Evolutionary conservation across 64 coral and sea anemone genomes (phyloP).

Genomic region (Dendronephthya gigantea): DNA sequence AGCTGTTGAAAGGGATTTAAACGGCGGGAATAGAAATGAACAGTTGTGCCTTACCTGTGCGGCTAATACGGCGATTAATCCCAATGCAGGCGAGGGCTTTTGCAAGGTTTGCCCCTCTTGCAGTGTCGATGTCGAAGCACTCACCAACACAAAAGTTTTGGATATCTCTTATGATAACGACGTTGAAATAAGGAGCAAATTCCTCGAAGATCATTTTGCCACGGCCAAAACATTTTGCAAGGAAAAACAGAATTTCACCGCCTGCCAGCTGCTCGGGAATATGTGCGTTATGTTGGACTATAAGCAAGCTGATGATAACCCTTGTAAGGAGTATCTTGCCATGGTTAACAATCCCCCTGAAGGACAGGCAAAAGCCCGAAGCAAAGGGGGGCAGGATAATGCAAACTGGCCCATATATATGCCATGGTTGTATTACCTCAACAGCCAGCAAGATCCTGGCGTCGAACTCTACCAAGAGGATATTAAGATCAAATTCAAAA

Average conservation of each 20-base stretch:
- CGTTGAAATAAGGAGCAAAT: constrained; percentile 37
- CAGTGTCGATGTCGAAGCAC: not conserved
- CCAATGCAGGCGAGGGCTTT: constrained; percentile 6
- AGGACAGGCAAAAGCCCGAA: not conserved
- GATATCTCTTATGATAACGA: constrained; percentile 49
- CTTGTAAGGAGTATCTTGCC: constrained; percentile 42
- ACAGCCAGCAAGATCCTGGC: constrained; percentile 20
- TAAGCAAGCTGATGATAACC: constrained; percentile 7
- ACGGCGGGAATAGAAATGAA: not conserved
- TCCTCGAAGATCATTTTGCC: constrained; percentile 49
- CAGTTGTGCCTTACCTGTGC: constrained; percentile 42
- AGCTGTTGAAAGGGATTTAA: constrained; percentile 34
- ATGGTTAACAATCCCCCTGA: constrained; percentile 20
- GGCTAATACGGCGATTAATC: constrained; percentile 27
- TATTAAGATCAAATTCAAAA: constrained; percentile 50
- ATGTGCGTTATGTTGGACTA: constrained; percentile 77
- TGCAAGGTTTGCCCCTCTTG: constrained; percentile 55
- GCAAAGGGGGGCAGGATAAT: not conserved
- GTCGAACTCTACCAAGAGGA: constrained; percentile 50
- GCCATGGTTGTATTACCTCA: constrained; percentile 82
- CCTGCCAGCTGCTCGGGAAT: constrained; percentile 87
- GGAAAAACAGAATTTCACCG: constrained; percentile 57
- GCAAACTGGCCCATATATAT: constrained; percentile 66
- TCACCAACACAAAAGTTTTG: not conserved
- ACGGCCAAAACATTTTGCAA: constrained; percentile 58